A percentile compares a stretch with the other conserved stretches of the same genome.
These are phyloP conservation scores for Rattus rattus DNA, from an alignment of 2,113 vertebrate genomes.

Conservation along the genomic window DNA sequence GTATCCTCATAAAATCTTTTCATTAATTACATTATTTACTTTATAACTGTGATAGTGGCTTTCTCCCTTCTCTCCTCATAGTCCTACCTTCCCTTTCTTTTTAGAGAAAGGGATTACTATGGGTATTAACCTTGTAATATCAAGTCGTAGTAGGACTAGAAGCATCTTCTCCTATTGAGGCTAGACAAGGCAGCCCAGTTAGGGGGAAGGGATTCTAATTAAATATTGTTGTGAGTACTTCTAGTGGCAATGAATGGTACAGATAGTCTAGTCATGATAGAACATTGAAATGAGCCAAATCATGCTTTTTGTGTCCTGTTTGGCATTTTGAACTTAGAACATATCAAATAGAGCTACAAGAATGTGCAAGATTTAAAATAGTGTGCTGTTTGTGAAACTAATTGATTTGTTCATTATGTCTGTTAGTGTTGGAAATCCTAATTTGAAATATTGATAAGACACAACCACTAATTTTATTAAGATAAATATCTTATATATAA, in stretches of 20 bases:
- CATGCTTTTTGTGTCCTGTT: background rate
- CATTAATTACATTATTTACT: too few relatives aligned
- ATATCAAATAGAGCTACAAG: background rate
- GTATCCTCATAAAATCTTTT: background rate
- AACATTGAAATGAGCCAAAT: background rate
- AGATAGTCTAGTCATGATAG: background rate
- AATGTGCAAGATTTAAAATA: constrained; percentile 19
- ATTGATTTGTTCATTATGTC: background rate
- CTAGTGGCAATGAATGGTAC: background rate
- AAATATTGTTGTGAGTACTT: background rate
- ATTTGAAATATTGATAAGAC: background rate
- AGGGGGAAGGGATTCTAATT: background rate
- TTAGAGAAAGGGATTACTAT: too few relatives aligned
- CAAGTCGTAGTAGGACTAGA: too few relatives aligned
- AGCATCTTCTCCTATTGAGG: too few relatives aligned
- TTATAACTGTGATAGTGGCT: too few relatives aligned
- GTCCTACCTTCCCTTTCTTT: too few relatives aligned
- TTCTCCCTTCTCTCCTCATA: too few relatives aligned
- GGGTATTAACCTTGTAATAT: too few relatives aligned
- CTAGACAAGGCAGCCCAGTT: too few relatives aligned
- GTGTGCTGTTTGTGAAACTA: constrained; percentile 8
- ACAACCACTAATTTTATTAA: background rate
- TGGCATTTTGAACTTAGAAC: constrained; percentile 40
- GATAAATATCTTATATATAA: background rate
- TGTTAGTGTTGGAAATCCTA: background rate